Evolutionary conservation across 2,113 vertebrate species (phyloP).

Genomic region (Chloropsis hardwickii): DNA sequence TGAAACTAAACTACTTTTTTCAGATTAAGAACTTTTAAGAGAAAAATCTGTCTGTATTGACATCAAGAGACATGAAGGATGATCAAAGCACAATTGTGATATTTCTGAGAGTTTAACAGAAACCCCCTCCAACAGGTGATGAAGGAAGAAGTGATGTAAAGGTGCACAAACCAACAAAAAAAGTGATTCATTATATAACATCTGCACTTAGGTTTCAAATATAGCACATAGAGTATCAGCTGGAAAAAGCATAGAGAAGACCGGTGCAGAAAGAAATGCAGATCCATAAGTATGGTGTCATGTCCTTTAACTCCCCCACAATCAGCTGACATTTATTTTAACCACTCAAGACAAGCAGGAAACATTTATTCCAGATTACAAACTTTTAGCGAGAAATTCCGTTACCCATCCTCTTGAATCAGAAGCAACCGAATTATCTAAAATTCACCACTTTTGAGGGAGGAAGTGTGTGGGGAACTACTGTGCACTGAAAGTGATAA

Average conservation of each 20-base stretch:
- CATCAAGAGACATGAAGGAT: not conserved
- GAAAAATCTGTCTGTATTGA: not conserved
- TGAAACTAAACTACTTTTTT: not conserved
- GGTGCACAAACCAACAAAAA: not conserved
- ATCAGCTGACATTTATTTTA: not conserved
- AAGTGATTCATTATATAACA: not conserved
- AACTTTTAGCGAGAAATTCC: not conserved
- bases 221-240: not conserved
- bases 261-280: not conserved
- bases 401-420: not conserved
- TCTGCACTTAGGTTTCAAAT: not conserved
- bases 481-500: not conserved
- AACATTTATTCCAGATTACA: not conserved
- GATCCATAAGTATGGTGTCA: not conserved
- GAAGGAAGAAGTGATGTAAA: not conserved
- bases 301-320: not conserved
- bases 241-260: not conserved
- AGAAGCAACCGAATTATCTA: not conserved
- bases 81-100: not conserved
- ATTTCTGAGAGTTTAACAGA: not conserved
- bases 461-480: not conserved
- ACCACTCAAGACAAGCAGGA: not conserved
- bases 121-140: not conserved
- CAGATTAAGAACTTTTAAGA: not conserved
- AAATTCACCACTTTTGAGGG: not conserved